Conservation (phyloP, 2,888 invertebrate species). For the Drosophila silvestris region DNA sequence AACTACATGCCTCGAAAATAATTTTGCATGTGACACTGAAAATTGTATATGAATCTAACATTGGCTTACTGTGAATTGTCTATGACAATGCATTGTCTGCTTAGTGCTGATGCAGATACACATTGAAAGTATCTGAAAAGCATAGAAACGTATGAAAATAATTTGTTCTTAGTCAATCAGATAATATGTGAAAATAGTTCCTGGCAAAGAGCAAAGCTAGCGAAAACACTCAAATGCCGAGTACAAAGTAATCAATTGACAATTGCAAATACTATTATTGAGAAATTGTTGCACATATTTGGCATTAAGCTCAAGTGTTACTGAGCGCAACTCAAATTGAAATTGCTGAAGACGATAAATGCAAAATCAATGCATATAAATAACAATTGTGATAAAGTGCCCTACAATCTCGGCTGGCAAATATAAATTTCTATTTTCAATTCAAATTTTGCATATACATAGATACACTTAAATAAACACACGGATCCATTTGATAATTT, state of each 20-base stretch:
- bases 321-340: conserved; percentile 2
- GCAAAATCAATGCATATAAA: conserved; percentile 21
- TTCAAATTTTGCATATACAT: not conserved
- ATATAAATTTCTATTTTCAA: conserved; percentile 22
- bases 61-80: not conserved
- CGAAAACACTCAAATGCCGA: not conserved
- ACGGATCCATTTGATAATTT: not conserved
- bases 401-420: conserved; percentile 5
- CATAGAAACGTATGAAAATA: not conserved
- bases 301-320: not conserved
- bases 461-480: not conserved
- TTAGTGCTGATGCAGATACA: too few species aligned
- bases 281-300: not conserved
- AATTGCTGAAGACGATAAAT: conserved; percentile 13
- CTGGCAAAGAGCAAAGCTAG: not conserved
- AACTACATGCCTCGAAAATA: not conserved
- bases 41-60: not conserved
- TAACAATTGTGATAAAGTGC: conserved; percentile 26
- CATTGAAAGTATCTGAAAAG: not conserved
- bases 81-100: not conserved
- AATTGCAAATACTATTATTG: not conserved
- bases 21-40: not conserved
- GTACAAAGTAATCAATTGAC: not conserved
- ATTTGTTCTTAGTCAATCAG: not conserved
- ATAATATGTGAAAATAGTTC: not conserved